Evolutionary conservation across 2,888 invertebrate species (phyloP), one percentile per base, ranked within the genome.

Genomic region (Eupeodes luniger): DNA sequence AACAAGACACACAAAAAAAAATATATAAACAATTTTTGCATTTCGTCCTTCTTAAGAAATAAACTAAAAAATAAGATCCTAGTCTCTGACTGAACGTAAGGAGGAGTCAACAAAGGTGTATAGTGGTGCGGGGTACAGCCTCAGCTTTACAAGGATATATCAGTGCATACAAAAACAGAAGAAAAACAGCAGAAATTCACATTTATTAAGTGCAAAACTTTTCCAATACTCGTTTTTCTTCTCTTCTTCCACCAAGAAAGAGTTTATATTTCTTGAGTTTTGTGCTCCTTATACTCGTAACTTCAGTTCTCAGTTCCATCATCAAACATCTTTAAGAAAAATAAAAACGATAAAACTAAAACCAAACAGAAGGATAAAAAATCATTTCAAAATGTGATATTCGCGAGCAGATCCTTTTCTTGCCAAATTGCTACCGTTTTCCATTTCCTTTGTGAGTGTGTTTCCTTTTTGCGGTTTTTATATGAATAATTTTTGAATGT

Each of bases 181-280:
- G 5, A 49, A 49, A 1, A 55, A 16, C 10, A 55, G 36, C 34
- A 75, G 51, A 83, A 84, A 84, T 78, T 87, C 88, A 88, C 88
- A 81, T 81, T 88, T 88, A 88, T 88, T 88, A 88, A 85, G 88
- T 88, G 88, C 88, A 85, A 88, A 88, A 88, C 77, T 88, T 88
- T 88, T 88, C 85, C 88, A 88, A 88, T 88, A 88, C 85, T 67
- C 81, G 74, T 75, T 75, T 75, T 44, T 16, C 40, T 81, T 47
- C 9, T 51, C 1, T 16, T 12, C 62, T 16, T 12, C 62, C 40
- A 64, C 19, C 57, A 12, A 59, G 80, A 44, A 87, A 83, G 76
- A 49, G 66, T 66, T 62, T 75, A 69, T 69, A 78, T 76, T 64
- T 74, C 61, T 53, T 61, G 59, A 51, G 27, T 27, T 27, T 27